A percentile compares a stretch with the other conserved stretches of the same genome.
Evolutionary conservation across 2,113 vertebrate genomes (phyloP).

Genomic region (Anoplopoma fimbria): DNA sequence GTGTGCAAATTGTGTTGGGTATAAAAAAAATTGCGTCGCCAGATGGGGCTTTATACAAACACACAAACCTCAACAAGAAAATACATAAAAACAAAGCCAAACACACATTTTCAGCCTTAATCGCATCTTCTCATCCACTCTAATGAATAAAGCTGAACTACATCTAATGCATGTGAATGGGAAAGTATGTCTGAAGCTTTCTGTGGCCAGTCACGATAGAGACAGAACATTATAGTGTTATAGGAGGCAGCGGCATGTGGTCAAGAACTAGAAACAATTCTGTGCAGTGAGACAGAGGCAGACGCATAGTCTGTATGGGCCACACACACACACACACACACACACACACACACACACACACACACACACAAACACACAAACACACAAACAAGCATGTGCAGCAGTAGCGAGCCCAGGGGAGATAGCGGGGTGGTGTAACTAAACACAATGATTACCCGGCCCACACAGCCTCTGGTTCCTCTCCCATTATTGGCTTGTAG

Average conservation of each 20-base stretch:
- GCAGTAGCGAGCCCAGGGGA: slow-evolving; percentile 33
- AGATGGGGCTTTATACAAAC: slow-evolving; percentile 19
- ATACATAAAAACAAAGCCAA: not conserved
- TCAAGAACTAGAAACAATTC: not conserved
- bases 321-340: not conserved
- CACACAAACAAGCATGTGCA: not conserved
- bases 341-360: not conserved
- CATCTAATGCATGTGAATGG: not conserved
- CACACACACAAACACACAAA: not conserved
- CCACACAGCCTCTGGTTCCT: slow-evolving; percentile 43
- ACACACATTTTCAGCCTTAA: not conserved
- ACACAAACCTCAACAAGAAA: not conserved
- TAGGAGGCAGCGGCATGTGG: not conserved
- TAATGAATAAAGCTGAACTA: not conserved
- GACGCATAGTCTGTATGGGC: not conserved
- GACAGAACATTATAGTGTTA: not conserved
- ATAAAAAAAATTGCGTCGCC: not conserved
- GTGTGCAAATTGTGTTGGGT: not conserved
- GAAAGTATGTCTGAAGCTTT: not conserved
- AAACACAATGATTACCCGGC: slow-evolving; percentile 59
- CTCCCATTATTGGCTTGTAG: slow-evolving; percentile 60
- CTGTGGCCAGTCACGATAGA: not conserved
- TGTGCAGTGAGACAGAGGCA: not conserved
- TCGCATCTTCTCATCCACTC: not conserved
- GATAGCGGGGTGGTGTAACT: slow-evolving; percentile 41